phyloP scores from a whole-genome alignment of 2,888 invertebrate genomes.

The Paralinhomoeus sp. region DNA sequence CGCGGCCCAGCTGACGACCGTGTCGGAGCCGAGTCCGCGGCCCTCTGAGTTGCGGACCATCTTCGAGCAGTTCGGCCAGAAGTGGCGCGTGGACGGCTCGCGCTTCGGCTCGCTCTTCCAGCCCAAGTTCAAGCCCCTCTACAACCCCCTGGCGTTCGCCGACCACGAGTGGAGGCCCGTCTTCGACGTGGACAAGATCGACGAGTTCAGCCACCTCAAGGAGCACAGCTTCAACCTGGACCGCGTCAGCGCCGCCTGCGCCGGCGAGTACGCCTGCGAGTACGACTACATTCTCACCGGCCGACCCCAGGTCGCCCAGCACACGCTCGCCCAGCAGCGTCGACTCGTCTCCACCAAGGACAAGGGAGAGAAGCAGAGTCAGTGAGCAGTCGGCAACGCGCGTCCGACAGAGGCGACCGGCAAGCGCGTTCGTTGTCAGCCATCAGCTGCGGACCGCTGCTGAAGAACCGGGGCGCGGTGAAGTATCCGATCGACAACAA shows the following conservation, averaged over 20 bases:
- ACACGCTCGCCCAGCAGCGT: slow-evolving; percentile 9
- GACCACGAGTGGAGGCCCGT: not conserved
- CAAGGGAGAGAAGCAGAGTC: slow-evolving; percentile 1
- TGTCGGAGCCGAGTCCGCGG: not conserved
- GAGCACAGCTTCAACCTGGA: not conserved
- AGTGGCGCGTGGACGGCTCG: slow-evolving; percentile 4
- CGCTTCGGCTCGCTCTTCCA: slow-evolving; percentile 4
- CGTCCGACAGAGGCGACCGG: not conserved
- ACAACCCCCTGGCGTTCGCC: slow-evolving; percentile 4
- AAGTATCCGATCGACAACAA: slow-evolving; percentile 16
- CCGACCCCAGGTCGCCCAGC: slow-evolving; percentile 12
- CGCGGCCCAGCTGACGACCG: not conserved
- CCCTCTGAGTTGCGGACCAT: not conserved
- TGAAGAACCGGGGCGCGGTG: slow-evolving; percentile 12
- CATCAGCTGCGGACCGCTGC: slow-evolving; percentile 13
- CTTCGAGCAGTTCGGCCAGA: not conserved
- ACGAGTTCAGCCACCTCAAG: not conserved
- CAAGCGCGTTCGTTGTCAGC: slow-evolving; percentile 3
- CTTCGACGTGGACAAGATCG: not conserved
- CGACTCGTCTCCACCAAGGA: slow-evolving; percentile 3
- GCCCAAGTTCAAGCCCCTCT: slow-evolving; percentile 2
- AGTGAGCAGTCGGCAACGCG: not conserved
- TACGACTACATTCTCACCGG: slow-evolving; percentile 14
- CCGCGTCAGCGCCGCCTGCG: slow-evolving; percentile 6
- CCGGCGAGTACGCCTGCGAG: slow-evolving; percentile 10